Evolutionary conservation across 30 jellyfish, hydroid and myxozoan genomes (phyloP).

Genomic region (Calvadosia cruxmelitensis): DNA sequence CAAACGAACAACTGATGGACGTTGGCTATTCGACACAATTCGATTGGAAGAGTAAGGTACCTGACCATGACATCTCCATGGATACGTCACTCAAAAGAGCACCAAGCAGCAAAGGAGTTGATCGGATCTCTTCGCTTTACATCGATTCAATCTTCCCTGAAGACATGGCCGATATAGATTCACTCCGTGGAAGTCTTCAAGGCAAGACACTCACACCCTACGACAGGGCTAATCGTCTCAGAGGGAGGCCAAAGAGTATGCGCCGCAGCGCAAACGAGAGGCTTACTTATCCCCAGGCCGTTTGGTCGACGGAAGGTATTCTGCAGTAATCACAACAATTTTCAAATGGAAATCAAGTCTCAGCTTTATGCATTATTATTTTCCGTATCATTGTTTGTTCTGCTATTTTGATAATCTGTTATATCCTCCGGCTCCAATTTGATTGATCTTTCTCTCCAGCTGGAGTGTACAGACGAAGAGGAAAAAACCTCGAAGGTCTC

Average conservation of each 20-base stretch:
- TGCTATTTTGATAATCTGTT: no score
- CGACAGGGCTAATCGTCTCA: slow-evolving; percentile 21
- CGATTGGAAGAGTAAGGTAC: background rate
- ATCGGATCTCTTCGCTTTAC: slow-evolving; percentile 54
- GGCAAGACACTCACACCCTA: slow-evolving; percentile 71
- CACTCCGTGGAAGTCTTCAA: slow-evolving; percentile 74
- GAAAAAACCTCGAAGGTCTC: no score
- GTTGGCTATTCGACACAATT: background rate
- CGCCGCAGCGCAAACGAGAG: background rate
- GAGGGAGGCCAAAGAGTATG: background rate
- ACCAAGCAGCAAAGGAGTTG: background rate
- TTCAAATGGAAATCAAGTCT: no score
- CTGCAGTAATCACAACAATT: no score
- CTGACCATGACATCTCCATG: background rate
- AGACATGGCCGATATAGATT: slow-evolving; percentile 73
- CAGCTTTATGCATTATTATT: no score
- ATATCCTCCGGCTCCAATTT: no score
- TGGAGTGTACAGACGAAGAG: no score
- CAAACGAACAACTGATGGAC: background rate
- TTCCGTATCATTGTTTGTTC: no score
- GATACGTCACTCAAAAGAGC: background rate
- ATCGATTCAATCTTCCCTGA: slow-evolving; percentile 88
- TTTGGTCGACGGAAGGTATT: no score
- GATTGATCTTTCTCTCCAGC: no score
- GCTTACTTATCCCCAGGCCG: background rate